Evolutionary conservation across 1,140 invertebrate species (phyloP).

Genomic region (Platyura marginata): DNA sequence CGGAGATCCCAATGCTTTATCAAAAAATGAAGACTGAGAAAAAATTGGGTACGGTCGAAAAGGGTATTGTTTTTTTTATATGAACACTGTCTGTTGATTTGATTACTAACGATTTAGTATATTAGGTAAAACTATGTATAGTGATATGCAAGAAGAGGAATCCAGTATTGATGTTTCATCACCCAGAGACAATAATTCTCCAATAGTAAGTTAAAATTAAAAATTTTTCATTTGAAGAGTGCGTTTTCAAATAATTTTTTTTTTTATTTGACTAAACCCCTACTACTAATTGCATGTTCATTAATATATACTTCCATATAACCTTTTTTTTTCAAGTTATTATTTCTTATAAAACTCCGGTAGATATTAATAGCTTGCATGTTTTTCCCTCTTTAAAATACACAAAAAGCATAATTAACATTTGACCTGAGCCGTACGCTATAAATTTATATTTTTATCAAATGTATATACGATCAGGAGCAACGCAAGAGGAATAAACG

Average conservation of each 20-base stretch:
- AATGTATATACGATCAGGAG: too few relatives aligned
- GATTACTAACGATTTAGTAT: not conserved
- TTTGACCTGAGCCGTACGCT: too few relatives aligned
- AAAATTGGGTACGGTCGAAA: conserved; percentile 10
- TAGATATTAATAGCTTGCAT: too few relatives aligned
- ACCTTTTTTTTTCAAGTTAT: too few relatives aligned
- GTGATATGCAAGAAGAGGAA: conserved; percentile 40
- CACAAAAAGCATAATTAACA: too few relatives aligned
- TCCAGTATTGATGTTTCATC: conserved; percentile 47
- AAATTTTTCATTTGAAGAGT: not conserved
- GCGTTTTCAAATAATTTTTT: not conserved
- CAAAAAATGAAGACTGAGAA: conserved; percentile 16
- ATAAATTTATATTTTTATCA: too few relatives aligned
- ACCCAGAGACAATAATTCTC: conserved; percentile 46
- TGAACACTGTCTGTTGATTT: not conserved
- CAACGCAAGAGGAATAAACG: too few relatives aligned
- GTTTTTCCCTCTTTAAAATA: too few relatives aligned
- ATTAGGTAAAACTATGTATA: conserved; percentile 15
- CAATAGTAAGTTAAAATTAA: conserved; percentile 31
- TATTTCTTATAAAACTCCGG: too few relatives aligned
- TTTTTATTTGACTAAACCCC: too few relatives aligned
- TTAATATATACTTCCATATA: too few relatives aligned
- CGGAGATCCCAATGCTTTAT: conserved; percentile 22
- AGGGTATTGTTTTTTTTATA: conserved; percentile 8
- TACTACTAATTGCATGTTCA: too few relatives aligned